phyloP scores from a whole-genome alignment of 1,140 invertebrate species.

The Choristoneura fumiferana region DNA sequence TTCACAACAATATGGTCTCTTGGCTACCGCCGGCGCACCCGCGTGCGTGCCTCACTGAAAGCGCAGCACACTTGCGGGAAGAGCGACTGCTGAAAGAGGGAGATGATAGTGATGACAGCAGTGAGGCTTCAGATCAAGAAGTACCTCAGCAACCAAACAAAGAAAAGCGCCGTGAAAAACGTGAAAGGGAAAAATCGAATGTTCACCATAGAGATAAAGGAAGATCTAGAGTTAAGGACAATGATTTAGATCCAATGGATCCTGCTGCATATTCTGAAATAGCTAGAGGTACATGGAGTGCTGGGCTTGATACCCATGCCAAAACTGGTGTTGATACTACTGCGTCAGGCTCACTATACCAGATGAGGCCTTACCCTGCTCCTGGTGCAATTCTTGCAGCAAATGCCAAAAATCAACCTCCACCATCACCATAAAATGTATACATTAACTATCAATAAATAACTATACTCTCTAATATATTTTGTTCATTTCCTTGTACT shows the following conservation, averaged over 20 bases:
- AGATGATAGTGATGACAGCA: slow-evolving; percentile 74
- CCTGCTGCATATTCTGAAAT: slow-evolving; percentile 92
- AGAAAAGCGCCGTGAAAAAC: slow-evolving; percentile 54
- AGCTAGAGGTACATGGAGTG: slow-evolving; percentile 90
- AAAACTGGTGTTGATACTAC: slow-evolving; percentile 92
- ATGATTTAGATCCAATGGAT: slow-evolving; percentile 93
- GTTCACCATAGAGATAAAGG: slow-evolving; percentile 63
- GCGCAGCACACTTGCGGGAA: slow-evolving; percentile 89
- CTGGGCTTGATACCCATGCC: slow-evolving; percentile 83
- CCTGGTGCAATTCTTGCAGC: slow-evolving; percentile 92
- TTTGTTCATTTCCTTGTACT: too few relatives aligned
- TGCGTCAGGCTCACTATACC: slow-evolving; percentile 91
- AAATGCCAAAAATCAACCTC: slow-evolving; percentile 75
- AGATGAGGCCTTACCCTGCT: slow-evolving; percentile 94
- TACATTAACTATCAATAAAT: not conserved
- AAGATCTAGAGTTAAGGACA: slow-evolving; percentile 73
- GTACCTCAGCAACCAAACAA: slow-evolving; percentile 63
- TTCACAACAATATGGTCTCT: slow-evolving; percentile 93
- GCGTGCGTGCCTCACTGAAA: slow-evolving; percentile 87
- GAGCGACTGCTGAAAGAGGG: slow-evolving; percentile 79
- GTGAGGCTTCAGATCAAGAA: slow-evolving; percentile 75
- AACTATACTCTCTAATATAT: too few relatives aligned
- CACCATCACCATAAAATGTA: slow-evolving; percentile 33
- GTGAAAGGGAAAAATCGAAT: slow-evolving; percentile 53
- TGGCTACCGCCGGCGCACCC: slow-evolving; percentile 97